Conservation (phyloP, 2,888 invertebrate genomes). For the Callyntrura sp. region DNA sequence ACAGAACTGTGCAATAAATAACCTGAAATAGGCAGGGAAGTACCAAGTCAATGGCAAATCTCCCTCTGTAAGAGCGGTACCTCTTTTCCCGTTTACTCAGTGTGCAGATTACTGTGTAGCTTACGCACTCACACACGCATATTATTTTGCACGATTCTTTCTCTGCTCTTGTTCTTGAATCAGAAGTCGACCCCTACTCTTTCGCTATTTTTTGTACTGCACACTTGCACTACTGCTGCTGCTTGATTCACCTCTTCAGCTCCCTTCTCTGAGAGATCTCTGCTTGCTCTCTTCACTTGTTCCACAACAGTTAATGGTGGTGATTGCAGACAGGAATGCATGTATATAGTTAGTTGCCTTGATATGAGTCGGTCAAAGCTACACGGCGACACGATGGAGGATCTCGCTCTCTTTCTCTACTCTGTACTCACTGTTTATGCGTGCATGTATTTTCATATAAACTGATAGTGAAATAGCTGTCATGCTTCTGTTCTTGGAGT, state of each 20-base stretch:
- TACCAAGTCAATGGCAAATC: no score
- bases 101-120: background rate
- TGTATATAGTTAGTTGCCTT: conserved; percentile 26
- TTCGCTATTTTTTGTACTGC: background rate
- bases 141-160: conserved; percentile 10
- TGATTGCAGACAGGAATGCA: background rate
- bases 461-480: background rate
- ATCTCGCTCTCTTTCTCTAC: conserved; percentile 22
- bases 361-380: conserved; percentile 46
- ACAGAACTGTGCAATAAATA: background rate
- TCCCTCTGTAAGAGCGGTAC: no score
- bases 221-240: background rate
- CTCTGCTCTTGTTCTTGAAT: conserved; percentile 17
- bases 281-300: conserved; percentile 10
- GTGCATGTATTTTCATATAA: background rate
- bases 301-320: conserved; percentile 26
- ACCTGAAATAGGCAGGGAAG: background rate
- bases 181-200: conserved; percentile 8
- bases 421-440: conserved; percentile 8
- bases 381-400: conserved; percentile 13
- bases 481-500: background rate
- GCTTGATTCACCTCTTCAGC: conserved; percentile 19
- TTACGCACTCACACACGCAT: background rate
- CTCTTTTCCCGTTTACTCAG: background rate
- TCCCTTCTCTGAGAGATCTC: background rate